phyloP scores from a whole-genome alignment of 2,888 invertebrate genomes.

The Prostheceraeus crozeri region DNA sequence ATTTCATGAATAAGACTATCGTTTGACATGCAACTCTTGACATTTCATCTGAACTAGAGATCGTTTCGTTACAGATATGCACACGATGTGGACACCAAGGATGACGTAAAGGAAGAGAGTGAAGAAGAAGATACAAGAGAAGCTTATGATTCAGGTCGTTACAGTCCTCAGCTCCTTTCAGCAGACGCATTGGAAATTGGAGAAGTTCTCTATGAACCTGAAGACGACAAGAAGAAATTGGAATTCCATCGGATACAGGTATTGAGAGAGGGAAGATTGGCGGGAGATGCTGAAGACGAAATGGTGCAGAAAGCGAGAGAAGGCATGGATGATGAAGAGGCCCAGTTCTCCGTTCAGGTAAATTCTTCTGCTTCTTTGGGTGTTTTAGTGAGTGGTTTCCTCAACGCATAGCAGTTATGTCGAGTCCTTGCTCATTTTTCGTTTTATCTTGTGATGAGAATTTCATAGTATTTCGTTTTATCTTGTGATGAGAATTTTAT shows the following conservation, averaged over 20 bases:
- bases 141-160: conserved; percentile 72
- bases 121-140: conserved; percentile 56
- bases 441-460: too few species aligned
- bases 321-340: conserved; percentile 70
- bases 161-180: conserved; percentile 70
- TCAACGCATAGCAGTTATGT: too few species aligned
- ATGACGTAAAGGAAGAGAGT: conserved; percentile 46
- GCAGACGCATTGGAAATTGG: conserved; percentile 66
- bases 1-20: too few species aligned
- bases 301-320: conserved; percentile 74
- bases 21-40: too few species aligned
- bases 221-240: conserved; percentile 57
- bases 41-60: too few species aligned
- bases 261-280: conserved; percentile 27
- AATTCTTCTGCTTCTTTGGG: too few species aligned
- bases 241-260: conserved; percentile 24
- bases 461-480: too few species aligned
- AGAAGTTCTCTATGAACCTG: conserved; percentile 68
- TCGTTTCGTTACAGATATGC: too few species aligned
- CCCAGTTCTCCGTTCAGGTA: conserved; percentile 70
- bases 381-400: too few species aligned
- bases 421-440: too few species aligned
- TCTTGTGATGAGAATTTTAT: too few species aligned
- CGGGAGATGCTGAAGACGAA: conserved; percentile 63
- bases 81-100: conserved; percentile 38